Conservation (phyloP, 1,140 invertebrate genomes). For the Melanaphis sacchari region DNA sequence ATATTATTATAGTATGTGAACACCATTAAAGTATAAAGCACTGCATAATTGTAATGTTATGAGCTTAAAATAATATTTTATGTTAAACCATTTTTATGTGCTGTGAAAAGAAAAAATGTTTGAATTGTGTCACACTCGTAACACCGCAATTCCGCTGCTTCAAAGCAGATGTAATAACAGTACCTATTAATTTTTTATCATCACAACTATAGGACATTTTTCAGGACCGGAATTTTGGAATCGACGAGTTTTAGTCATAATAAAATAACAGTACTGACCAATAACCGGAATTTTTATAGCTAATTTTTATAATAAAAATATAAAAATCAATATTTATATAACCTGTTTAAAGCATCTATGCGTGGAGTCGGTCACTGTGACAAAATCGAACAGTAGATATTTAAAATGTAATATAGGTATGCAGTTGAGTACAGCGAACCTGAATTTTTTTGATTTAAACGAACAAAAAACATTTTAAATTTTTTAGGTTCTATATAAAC, state of each 20-base stretch:
- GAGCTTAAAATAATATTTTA: not conserved
- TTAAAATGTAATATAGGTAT: not conserved
- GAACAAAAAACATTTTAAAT: too few species aligned
- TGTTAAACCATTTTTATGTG: too few species aligned
- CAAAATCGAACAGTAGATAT: not conserved
- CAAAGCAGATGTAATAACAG: not conserved
- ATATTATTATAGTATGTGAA: not conserved
- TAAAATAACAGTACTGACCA: not conserved
- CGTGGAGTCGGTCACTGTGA: not conserved
- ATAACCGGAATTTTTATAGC: not conserved
- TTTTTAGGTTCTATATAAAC: not conserved
- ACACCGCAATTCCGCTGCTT: not conserved
- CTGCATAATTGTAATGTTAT: not conserved
- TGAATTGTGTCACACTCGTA: not conserved
- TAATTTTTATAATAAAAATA: not conserved
- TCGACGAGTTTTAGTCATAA: not conserved
- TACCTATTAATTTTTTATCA: not conserved
- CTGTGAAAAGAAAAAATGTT: not conserved
- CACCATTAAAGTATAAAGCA: not conserved
- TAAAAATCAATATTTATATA: not conserved
- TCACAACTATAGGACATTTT: not conserved
- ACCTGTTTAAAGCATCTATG: not conserved
- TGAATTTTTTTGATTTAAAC: too few species aligned
- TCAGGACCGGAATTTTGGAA: not conserved
- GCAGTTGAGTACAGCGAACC: not conserved